Evolutionary conservation across 2,888 invertebrate genomes (phyloP).

Genomic region (Synanthedon vespiformis): DNA sequence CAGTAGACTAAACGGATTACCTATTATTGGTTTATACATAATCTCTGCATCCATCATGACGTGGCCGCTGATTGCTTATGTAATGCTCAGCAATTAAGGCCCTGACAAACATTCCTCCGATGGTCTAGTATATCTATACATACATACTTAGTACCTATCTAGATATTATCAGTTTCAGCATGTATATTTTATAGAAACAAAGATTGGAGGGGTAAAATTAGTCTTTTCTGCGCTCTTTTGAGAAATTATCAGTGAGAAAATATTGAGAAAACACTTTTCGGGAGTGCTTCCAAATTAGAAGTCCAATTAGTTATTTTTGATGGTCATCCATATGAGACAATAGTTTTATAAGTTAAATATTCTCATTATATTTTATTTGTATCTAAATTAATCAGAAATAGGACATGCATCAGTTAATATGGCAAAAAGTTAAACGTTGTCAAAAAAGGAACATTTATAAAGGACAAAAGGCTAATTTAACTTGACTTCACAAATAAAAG

Average conservation of each 20-base stretch:
- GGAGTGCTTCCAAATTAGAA: not conserved
- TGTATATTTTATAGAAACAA: too few species aligned
- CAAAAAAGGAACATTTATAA: not conserved
- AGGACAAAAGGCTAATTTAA: not conserved
- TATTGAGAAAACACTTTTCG: too few species aligned
- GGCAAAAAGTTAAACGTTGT: not conserved
- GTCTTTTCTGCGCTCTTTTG: too few species aligned
- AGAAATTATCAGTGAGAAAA: too few species aligned
- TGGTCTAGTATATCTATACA: too few species aligned
- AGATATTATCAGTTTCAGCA: too few species aligned
- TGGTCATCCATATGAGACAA: too few species aligned
- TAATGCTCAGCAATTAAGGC: not conserved
- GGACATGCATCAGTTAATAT: not conserved
- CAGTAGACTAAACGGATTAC: constrained; percentile 22
- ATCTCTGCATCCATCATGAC: constrained; percentile 17
- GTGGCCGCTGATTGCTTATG: not conserved
- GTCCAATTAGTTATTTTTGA: too few species aligned
- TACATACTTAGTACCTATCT: too few species aligned
- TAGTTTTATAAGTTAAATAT: not conserved
- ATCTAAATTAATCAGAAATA: not conserved
- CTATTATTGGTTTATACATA: constrained; percentile 26
- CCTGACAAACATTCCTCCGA: not conserved
- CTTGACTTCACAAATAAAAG: not conserved
- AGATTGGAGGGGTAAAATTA: too few species aligned
- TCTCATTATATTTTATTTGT: not conserved